Conservation (phyloP, 2,797 vertebrate species). For the Lepus oiostolus region DNA sequence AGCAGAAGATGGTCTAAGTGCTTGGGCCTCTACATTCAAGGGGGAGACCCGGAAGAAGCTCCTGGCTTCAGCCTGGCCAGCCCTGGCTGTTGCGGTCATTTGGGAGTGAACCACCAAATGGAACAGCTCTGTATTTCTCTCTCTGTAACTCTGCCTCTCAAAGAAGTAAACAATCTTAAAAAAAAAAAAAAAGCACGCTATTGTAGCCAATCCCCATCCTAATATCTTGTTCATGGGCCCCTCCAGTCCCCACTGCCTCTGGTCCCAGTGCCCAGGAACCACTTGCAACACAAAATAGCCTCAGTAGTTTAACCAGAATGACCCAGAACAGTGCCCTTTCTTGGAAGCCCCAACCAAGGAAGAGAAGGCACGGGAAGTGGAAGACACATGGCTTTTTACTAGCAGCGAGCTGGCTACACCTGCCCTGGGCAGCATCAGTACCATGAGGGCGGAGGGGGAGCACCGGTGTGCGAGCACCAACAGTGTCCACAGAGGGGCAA, state of each 20-base stretch:
- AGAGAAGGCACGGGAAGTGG: not conserved
- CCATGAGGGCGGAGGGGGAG: conserved; percentile 28
- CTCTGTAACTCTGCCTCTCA: too few species aligned
- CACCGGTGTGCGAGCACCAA: conserved; percentile 50
- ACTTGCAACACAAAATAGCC: not conserved
- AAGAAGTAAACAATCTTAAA: too few species aligned
- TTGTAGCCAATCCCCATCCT: not conserved
- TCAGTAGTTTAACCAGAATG: conserved; percentile 14
- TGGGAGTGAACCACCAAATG: too few species aligned
- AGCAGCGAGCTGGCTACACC: not conserved
- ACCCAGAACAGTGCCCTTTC: not conserved
- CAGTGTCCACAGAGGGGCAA: not conserved
- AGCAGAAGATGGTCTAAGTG: too few species aligned
- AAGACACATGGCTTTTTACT: conserved; percentile 76
- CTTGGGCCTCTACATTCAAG: too few species aligned
- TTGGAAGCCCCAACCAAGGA: conserved; percentile 17
- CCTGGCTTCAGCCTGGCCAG: too few species aligned
- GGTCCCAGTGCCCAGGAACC: not conserved
- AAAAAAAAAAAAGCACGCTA: too few species aligned
- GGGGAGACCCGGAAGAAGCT: too few species aligned
- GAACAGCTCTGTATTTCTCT: too few species aligned
- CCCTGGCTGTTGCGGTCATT: too few species aligned
- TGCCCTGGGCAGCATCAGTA: not conserved
- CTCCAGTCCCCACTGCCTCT: not conserved
- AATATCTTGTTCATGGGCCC: not conserved